Conservation (phyloP, 1,140 invertebrate genomes). For the Coptotermes formosanus region DNA sequence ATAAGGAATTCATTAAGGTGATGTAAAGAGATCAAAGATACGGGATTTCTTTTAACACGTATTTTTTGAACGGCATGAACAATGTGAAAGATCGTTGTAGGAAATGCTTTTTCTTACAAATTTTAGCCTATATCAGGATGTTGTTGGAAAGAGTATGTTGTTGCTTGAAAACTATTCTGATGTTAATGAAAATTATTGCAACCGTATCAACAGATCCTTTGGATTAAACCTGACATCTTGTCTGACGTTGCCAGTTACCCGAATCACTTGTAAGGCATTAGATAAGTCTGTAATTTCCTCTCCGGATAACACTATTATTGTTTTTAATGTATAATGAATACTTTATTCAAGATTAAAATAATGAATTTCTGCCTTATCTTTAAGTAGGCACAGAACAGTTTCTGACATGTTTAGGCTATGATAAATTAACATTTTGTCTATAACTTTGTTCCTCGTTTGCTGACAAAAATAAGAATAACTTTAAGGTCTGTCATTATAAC, state of each 20-base stretch:
- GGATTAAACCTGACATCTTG: neutral
- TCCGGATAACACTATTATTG: neutral
- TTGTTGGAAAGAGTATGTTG: neutral
- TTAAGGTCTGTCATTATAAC: neutral
- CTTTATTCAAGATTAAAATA: neutral
- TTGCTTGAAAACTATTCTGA: neutral
- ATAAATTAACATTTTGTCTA: neutral
- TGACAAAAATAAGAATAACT: neutral
- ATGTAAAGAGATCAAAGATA: too few species aligned
- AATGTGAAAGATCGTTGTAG: neutral
- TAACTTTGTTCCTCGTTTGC: neutral
- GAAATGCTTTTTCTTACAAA: neutral
- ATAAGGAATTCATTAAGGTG: too few species aligned
- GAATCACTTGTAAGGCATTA: neutral
- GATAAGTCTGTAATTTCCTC: neutral
- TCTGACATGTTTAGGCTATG: neutral
- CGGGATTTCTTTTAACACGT: neutral
- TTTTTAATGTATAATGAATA: conserved; percentile 15
- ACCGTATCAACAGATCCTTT: neutral
- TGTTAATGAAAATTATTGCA: neutral
- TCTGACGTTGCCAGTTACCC: neutral
- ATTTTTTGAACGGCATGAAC: neutral
- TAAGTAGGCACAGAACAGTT: neutral
- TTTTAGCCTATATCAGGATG: neutral
- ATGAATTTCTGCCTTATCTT: neutral